A percentile compares a stretch with the other conserved stretches of the same genome.
These are phyloP conservation scores for Mesocricetus auratus DNA, from an alignment of 2,113 vertebrate species.

Conservation along the genomic window DNA sequence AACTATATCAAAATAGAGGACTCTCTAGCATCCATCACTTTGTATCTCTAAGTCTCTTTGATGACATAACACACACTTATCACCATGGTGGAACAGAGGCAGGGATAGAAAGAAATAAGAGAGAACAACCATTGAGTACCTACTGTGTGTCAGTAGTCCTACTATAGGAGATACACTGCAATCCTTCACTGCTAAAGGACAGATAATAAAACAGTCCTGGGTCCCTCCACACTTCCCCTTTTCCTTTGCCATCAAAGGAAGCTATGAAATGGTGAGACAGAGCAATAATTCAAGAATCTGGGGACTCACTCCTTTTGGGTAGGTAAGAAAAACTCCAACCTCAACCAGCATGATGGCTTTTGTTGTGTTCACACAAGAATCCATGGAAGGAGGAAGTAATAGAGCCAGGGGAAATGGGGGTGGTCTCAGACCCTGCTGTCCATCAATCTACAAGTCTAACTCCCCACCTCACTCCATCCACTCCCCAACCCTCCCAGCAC, in stretches of 20 bases:
- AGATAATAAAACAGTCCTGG: background rate
- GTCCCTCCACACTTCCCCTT: background rate
- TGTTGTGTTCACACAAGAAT: background rate
- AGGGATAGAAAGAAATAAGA: background rate
- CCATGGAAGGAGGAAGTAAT: background rate
- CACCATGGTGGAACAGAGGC: background rate
- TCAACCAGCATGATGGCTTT: background rate
- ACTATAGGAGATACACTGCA: background rate
- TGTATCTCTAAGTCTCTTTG: background rate
- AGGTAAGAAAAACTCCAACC: background rate
- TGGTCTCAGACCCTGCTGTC: background rate
- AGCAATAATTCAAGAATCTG: background rate
- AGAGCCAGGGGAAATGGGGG: background rate
- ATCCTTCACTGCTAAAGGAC: background rate
- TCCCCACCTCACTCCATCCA: background rate
- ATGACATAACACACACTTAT: no score
- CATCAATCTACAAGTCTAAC: background rate
- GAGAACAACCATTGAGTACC: background rate
- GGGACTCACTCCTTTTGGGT: background rate
- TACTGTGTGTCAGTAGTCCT: background rate
- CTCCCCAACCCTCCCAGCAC: background rate
- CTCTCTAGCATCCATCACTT: background rate
- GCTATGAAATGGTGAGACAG: background rate
- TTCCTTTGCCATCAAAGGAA: background rate
- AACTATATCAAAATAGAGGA: background rate